phyloP scores from a whole-genome alignment of 2,113 vertebrate genomes.

The Esox niger region DNA sequence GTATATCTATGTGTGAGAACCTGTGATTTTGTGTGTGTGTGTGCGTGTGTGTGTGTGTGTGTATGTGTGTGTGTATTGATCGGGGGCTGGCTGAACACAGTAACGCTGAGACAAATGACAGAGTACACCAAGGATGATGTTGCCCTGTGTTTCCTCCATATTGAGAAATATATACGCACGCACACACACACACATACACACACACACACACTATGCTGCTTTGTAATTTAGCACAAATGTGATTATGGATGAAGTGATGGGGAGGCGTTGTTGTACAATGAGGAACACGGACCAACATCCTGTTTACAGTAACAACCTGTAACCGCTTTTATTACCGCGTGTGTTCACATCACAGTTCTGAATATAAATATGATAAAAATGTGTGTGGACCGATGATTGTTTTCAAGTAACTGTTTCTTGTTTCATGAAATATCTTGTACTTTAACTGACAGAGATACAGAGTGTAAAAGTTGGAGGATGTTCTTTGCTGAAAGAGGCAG shows the following conservation, averaged over 20 bases:
- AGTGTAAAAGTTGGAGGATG: no score
- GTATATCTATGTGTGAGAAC: neutral
- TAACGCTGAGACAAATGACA: conserved; percentile 66
- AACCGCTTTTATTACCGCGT: no score
- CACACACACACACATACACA: conserved; percentile 16
- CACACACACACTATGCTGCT: conserved; percentile 27
- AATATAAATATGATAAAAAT: neutral
- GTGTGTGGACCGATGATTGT: no score
- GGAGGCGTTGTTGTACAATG: neutral
- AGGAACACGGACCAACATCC: neutral
- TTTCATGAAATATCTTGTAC: no score
- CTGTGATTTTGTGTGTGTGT: no score
- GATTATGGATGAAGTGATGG: conserved; percentile 52
- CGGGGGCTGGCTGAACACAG: conserved; percentile 49
- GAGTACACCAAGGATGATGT: conserved; percentile 54
- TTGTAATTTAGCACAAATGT: conserved; percentile 56
- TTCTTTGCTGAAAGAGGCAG: no score
- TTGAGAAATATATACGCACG: conserved; percentile 21
- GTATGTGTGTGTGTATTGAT: conserved; percentile 61
- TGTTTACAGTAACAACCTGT: no score
- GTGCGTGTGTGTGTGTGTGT: conserved; percentile 5
- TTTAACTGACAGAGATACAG: no score
- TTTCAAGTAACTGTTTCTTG: no score
- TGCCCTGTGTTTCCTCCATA: conserved; percentile 40
- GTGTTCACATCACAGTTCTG: neutral